Percentiles rank a stretch among this genome's conserved stretches.
Conservation (phyloP, 1,140 invertebrate species). For the Drosophila truncata region DNA sequence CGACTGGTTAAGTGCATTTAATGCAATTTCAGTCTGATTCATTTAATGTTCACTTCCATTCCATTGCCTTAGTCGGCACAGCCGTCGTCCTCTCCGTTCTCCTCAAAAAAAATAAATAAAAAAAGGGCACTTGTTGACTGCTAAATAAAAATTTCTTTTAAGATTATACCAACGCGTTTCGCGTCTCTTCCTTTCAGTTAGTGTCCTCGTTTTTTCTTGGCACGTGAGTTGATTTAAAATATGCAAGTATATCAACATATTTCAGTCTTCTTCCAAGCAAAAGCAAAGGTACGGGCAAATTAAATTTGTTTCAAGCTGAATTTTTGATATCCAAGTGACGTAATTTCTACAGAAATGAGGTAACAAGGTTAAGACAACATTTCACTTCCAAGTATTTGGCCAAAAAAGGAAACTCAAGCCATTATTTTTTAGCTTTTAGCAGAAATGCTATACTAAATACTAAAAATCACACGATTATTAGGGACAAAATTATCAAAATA, state of each 20-base stretch:
- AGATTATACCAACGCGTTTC: conserved; percentile 17
- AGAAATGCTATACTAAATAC: not conserved
- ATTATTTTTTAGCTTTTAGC: not conserved
- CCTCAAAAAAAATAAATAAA: not conserved
- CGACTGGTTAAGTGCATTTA: conserved; percentile 40
- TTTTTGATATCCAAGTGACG: conserved; percentile 33
- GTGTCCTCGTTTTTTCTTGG: not conserved
- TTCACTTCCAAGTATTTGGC: not conserved
- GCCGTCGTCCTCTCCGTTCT: not conserved
- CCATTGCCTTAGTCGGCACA: conserved; percentile 20
- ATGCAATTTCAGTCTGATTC: conserved; percentile 34
- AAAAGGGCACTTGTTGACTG: conserved; percentile 40
- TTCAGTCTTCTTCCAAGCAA: conserved; percentile 26
- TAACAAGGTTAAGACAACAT: conserved; percentile 26
- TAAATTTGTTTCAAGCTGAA: conserved; percentile 43
- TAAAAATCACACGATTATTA: not conserved
- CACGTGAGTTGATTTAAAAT: conserved; percentile 39
- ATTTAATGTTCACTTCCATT: conserved; percentile 35
- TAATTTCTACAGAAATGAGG: conserved; percentile 4
- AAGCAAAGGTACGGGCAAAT: conserved; percentile 58
- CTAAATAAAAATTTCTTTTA: conserved; percentile 33
- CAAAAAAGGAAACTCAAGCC: not conserved
- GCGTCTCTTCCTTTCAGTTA: conserved; percentile 1
- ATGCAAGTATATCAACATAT: conserved; percentile 7
- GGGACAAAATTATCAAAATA: not conserved